Base-by-base conservation (phyloP, 2,888 invertebrate genomes). In the Mycalesis mineus region DNA sequence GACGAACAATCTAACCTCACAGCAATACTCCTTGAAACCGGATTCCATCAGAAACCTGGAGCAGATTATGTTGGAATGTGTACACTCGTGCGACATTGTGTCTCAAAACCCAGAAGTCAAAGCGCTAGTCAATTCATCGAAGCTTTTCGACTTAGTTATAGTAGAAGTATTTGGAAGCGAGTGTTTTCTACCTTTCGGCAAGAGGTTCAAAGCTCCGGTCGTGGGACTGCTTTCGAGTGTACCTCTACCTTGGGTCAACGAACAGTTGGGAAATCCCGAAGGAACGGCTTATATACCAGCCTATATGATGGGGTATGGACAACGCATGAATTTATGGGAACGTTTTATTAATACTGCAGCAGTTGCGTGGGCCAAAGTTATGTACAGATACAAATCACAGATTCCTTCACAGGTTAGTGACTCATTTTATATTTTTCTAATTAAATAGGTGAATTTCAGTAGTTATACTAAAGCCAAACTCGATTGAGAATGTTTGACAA, bases 121-220 rank as follows among this genome's bases (percentile, higher is more conserved):
- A 60, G 76, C 79, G 0, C 67, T 90, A 9, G 70, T 89, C 0
- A 82, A 85, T 64, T 83, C 87, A 1, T 72, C 83, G 6, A 70
- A 74, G 14, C 70, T 68, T 0, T 90, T 80, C 62, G 90, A 90
- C 57, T 63, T 90, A 63, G 74, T 90, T 5, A 85, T 90, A 50
- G 82, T 88, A 1, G 89, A 89, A 74, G 84, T 91, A 4, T 92
- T 92, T 62, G 91, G 90, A 7, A 88, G 90, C 14, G 91, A 92
- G 65, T 92, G 92, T 61, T 90, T 91, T 57, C 78, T 92, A 22
- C 91, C 91, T 0, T 82, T 92, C 14, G 91, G 90, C 0, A 79
- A 84, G 63, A 79, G 84, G 64, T 90, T 91, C 55, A 80, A 87
- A 52, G 88, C 91, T 1, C 92, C 92, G 0, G 82, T 91, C 0